Evolutionary conservation across 2,888 invertebrate species (phyloP).

Genomic region (Oligia fasciuncula): DNA sequence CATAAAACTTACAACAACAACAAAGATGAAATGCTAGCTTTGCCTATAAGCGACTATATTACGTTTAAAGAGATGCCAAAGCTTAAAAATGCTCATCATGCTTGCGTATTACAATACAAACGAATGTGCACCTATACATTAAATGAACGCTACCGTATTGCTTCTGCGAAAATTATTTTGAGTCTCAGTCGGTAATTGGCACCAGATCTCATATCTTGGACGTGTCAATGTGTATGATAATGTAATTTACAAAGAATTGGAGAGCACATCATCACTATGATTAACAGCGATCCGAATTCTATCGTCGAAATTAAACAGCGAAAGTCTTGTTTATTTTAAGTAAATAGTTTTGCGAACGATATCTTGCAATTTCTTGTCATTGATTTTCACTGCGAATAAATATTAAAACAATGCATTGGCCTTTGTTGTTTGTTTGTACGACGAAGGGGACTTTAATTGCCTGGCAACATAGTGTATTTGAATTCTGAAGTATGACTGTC

Average conservation of each 20-base stretch:
- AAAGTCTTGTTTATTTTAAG: not conserved
- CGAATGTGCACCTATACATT: not conserved
- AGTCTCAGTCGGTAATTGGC: not conserved
- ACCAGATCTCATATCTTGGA: not conserved
- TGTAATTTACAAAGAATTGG: not conserved
- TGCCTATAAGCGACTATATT: not conserved
- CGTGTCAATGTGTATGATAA: not conserved
- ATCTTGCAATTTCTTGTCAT: not conserved
- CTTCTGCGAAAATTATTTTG: not conserved
- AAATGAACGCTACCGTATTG: not conserved
- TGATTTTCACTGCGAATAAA: slow-evolving; percentile 4
- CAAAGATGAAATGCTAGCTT: not conserved
- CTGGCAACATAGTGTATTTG: not conserved
- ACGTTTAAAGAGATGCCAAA: too few species aligned
- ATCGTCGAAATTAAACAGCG: not conserved
- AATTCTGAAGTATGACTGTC: not conserved
- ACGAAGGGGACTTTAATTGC: not conserved
- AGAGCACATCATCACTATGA: not conserved
- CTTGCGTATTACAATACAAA: slow-evolving; percentile 7
- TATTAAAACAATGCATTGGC: slow-evolving; percentile 5
- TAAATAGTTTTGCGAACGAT: not conserved
- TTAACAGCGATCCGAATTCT: not conserved
- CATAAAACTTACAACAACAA: slow-evolving; percentile 11
- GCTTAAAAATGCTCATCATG: not conserved
- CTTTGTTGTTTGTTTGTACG: slow-evolving; percentile 7